Percentiles rank a stretch among this genome's conserved stretches.
Conservation (phyloP, 2,113 vertebrate genomes). For the Amblyornis subalaris region DNA sequence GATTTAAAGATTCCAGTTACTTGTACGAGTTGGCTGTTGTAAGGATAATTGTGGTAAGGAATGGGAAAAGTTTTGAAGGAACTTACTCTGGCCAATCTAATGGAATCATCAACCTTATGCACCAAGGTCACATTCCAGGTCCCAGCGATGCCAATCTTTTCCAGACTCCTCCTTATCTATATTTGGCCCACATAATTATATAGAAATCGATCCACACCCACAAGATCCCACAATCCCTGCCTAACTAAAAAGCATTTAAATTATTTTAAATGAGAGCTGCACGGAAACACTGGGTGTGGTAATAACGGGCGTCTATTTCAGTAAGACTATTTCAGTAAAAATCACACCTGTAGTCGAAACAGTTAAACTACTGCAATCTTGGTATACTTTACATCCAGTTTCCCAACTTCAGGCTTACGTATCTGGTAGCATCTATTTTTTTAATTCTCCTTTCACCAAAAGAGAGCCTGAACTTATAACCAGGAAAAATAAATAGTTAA, state of each 20-base stretch:
- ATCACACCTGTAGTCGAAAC: conserved; percentile 31
- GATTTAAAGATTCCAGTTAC: background rate
- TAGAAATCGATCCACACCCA: conserved; percentile 56
- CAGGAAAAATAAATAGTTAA: background rate
- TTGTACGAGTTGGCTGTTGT: background rate
- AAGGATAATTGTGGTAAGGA: background rate
- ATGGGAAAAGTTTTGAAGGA: conserved; percentile 1
- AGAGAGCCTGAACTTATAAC: background rate
- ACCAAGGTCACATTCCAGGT: conserved; percentile 49
- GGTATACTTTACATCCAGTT: background rate
- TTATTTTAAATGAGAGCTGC: conserved; percentile 54
- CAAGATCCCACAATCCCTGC: conserved; percentile 44
- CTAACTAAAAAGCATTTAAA: conserved; percentile 62
- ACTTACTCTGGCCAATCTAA: background rate
- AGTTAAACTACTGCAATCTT: conserved; percentile 8
- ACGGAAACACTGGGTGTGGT: conserved; percentile 28
- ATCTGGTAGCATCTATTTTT: background rate
- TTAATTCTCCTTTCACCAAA: background rate
- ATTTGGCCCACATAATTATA: conserved; percentile 58
- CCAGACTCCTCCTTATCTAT: conserved; percentile 58
- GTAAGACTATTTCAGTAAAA: conserved; percentile 47
- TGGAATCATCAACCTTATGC: background rate
- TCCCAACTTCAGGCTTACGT: background rate
- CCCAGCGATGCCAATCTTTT: conserved; percentile 27
- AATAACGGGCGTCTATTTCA: conserved; percentile 63